A percentile compares a stretch with the other conserved stretches of the same genome.
phyloP scores from a whole-genome alignment of 1,140 invertebrate genomes.

The Papilio polytes region DNA sequence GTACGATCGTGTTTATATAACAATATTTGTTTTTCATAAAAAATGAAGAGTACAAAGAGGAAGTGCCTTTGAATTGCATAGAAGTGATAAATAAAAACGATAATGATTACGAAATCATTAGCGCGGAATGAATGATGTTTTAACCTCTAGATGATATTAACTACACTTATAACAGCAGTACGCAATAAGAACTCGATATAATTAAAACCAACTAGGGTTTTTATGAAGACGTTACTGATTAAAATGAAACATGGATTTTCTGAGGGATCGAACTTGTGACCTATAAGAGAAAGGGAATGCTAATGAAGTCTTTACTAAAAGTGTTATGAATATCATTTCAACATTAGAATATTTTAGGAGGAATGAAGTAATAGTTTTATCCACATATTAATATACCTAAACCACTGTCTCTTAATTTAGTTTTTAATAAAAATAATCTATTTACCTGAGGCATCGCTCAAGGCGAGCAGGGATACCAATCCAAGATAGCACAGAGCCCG shows the following conservation, averaged over 20 bases:
- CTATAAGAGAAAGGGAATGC: background rate
- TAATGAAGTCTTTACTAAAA: no score
- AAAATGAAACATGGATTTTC: background rate
- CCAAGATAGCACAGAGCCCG: slow-evolving; percentile 56
- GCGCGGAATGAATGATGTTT: slow-evolving; percentile 12
- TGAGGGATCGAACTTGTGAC: background rate
- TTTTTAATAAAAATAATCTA: slow-evolving; percentile 7
- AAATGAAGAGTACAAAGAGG: background rate
- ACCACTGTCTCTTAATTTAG: background rate
- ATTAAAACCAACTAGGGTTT: slow-evolving; percentile 3
- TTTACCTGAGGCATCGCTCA: slow-evolving; percentile 67
- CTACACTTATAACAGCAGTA: background rate
- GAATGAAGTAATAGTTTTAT: background rate
- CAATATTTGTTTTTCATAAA: no score
- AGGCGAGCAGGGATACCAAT: slow-evolving; percentile 52
- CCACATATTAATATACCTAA: background rate
- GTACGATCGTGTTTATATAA: no score
- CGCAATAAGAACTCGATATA: background rate
- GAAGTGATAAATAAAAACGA: background rate
- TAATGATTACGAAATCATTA: slow-evolving; percentile 14
- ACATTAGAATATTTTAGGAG: no score
- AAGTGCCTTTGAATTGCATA: background rate
- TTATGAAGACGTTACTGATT: background rate
- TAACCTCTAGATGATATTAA: slow-evolving; percentile 19
- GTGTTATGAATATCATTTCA: no score